Base-by-base conservation (phyloP, 1,140 invertebrate genomes). In the Magallana angulata region DNA sequence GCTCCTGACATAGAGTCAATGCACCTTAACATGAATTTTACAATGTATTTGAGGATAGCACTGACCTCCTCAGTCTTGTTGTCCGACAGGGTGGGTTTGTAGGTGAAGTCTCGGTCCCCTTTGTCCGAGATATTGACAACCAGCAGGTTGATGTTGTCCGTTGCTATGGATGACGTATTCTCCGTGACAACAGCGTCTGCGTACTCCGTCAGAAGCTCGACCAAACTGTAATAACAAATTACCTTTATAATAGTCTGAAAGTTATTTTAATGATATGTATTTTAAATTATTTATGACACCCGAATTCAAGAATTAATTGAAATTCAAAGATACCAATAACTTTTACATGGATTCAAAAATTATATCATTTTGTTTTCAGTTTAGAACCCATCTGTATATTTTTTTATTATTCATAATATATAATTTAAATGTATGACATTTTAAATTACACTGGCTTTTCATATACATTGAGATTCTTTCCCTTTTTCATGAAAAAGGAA, bases 101-200 rank as follows among this genome's bases (percentile, higher is more conserved):
- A 82, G 14, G n/a, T 58, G 56, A 82, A 82, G 16, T 57, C 48
- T 4, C 9, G 14, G 16, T 82, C 57, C 16, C 57, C 81, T 82
- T 88, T 82, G 1, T 58, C n/a, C 5, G 87, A 85, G 30, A 88
- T 85, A n/a, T 90, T 90, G 24, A 90, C 89, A 59, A 91, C 88
- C 48, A 90, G 84, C 14, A 91, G 12, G 57, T 91, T 88, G 16
- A 91, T 91, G 68, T 91, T 91, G 48, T 91, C 89, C 7, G 91
- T 91, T 68, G 86, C 89, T 14, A 91, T 91, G 16, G 87, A 83
- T 36, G 88, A 82, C 58, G 87, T 86, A 24, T 80, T 82, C 7
- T 88, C 87, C 0, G 90, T 87, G 12, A 82, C 84, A 18, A 91
- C 90, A 24, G 85, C 86, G 24, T 71, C 57, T 36, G 90, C 82